Evolutionary conservation across 2,113 vertebrate species (phyloP).

Genomic region (Vulpes lagopus): DNA sequence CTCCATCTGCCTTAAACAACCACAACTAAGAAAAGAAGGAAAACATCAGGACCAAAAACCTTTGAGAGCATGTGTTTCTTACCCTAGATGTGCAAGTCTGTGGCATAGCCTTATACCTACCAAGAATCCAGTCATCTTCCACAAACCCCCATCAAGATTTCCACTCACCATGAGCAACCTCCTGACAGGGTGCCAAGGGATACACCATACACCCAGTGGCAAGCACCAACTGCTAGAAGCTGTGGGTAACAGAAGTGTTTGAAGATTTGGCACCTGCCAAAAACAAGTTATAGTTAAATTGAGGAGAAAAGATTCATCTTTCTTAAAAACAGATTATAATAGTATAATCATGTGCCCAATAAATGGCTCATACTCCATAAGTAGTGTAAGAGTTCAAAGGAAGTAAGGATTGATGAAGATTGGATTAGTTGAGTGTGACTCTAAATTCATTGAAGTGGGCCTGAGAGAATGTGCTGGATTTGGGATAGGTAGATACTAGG

Average conservation of each 20-base stretch:
- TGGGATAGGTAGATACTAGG: not conserved
- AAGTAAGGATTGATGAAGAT: not conserved
- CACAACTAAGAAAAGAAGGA: not conserved
- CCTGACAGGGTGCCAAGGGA: too few species aligned
- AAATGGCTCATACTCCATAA: not conserved
- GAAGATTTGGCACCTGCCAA: not conserved
- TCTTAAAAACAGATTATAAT: not conserved
- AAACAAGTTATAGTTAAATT: not conserved
- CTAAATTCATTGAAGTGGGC: not conserved
- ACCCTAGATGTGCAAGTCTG: not conserved
- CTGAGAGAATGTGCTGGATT: not conserved
- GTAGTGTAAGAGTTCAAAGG: not conserved
- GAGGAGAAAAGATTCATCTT: conserved; percentile 24
- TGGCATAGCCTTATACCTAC: not conserved
- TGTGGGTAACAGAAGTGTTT: not conserved
- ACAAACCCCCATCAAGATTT: not conserved
- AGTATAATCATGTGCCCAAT: not conserved
- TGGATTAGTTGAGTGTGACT: not conserved
- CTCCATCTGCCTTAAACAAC: not conserved
- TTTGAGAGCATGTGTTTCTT: not conserved
- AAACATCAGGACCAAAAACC: not conserved
- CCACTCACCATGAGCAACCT: not conserved
- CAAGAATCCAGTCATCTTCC: not conserved
- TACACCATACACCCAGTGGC: not conserved
- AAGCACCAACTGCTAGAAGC: not conserved